These are phyloP conservation scores for Bombus pyrosoma DNA, from an alignment of 1,140 invertebrate species.

Conservation along the genomic window DNA sequence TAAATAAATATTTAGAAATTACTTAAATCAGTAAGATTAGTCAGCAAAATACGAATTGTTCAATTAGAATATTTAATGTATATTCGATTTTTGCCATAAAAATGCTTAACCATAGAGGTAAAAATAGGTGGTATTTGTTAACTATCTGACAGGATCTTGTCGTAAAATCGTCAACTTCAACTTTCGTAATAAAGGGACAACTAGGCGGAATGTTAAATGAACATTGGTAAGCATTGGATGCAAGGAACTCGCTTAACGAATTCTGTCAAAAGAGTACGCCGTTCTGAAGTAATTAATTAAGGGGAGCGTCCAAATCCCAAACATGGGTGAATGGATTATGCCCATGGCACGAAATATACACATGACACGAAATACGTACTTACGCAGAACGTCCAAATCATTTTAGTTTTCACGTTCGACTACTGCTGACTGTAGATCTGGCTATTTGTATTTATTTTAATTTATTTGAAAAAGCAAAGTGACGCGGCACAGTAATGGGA, in stretches of 20 bases:
- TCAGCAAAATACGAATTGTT: too few relatives aligned
- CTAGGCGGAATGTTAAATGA: conserved; percentile 37
- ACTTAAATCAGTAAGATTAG: too few relatives aligned
- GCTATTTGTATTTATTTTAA: neutral
- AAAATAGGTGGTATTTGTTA: too few relatives aligned
- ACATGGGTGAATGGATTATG: conserved; percentile 17
- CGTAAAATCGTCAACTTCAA: conserved; percentile 10
- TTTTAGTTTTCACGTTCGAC: too few relatives aligned
- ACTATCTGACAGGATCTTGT: neutral
- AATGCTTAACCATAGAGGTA: too few relatives aligned
- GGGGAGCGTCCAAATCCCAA: neutral
- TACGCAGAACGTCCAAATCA: too few relatives aligned
- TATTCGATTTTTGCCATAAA: too few relatives aligned
- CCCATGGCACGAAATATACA: too few relatives aligned
- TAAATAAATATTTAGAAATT: too few relatives aligned
- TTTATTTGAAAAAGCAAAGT: conserved; percentile 1
- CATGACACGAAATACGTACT: too few relatives aligned
- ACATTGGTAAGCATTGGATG: neutral
- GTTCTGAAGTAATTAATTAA: conserved; percentile 31
- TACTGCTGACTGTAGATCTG: too few relatives aligned
- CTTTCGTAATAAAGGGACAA: conserved; percentile 12
- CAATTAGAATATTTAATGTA: too few relatives aligned
- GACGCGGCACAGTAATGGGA: neutral
- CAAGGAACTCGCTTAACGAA: conserved; percentile 12
- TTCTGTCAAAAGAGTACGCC: conserved; percentile 6